Conservation (phyloP, 2,888 invertebrate species). For the Steinernema scapterisci region DNA sequence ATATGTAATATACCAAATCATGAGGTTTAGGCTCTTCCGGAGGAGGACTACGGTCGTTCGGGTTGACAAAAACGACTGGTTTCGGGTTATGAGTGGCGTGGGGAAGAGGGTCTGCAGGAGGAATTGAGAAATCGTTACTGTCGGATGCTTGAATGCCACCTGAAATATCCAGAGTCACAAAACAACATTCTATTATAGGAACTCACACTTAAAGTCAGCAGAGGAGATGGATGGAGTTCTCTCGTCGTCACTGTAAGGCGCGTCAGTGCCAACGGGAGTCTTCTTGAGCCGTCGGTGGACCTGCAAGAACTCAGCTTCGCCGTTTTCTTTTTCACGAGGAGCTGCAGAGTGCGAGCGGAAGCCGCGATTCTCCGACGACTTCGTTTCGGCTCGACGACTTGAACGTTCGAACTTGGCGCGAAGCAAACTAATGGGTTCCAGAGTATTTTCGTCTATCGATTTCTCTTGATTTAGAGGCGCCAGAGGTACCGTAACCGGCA, state of each 20-base stretch:
- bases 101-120: slow-evolving; percentile 5
- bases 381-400: background rate
- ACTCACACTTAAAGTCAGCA: background rate
- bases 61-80: background rate
- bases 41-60: slow-evolving; percentile 11
- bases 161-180: background rate
- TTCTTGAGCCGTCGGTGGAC: slow-evolving; percentile 18
- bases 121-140: background rate
- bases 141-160: background rate
- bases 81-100: background rate
- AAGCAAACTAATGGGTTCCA: slow-evolving; percentile 6
- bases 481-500: background rate
- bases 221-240: background rate
- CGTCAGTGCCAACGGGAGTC: background rate
- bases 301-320: slow-evolving; percentile 3
- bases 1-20: background rate
- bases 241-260: background rate
- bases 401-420: slow-evolving; percentile 21
- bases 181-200: background rate
- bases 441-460: background rate
- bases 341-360: background rate
- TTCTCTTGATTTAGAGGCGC: background rate
- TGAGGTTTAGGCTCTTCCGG: slow-evolving; percentile 20
- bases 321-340: background rate
- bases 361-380: background rate